Percentiles rank a stretch among this genome's conserved stretches.
Evolutionary conservation across 1,140 invertebrate genomes (phyloP).

Genomic region (Drosophila sp.): DNA sequence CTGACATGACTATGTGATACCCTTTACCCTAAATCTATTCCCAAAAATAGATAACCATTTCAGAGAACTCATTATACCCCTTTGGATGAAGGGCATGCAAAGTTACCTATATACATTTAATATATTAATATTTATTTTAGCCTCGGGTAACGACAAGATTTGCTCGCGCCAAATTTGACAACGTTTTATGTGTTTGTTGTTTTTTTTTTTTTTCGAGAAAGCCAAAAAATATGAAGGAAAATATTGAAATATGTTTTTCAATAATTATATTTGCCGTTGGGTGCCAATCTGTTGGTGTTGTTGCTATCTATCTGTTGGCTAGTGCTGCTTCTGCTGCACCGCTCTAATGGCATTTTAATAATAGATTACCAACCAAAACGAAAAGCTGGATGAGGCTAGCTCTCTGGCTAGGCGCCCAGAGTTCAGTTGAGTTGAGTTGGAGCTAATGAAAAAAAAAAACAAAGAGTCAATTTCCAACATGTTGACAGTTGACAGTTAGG

Average conservation of each 20-base stretch:
- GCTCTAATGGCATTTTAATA: slow-evolving; percentile 79
- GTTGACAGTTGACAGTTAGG: slow-evolving; percentile 76
- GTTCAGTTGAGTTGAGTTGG: neutral
- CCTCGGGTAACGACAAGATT: slow-evolving; percentile 56
- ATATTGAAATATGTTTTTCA: slow-evolving; percentile 62
- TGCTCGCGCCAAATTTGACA: slow-evolving; percentile 74
- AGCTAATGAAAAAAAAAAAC: slow-evolving; percentile 55
- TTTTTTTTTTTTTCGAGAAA: neutral
- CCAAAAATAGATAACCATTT: too few species aligned
- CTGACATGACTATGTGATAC: neutral
- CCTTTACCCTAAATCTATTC: neutral
- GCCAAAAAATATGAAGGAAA: slow-evolving; percentile 7
- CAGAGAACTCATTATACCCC: neutral
- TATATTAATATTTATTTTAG: slow-evolving; percentile 18
- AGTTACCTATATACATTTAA: neutral
- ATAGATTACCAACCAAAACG: slow-evolving; percentile 74
- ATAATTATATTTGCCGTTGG: slow-evolving; percentile 77
- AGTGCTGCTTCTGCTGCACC: slow-evolving; percentile 41
- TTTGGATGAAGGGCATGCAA: neutral
- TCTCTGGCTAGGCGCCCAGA: slow-evolving; percentile 36
- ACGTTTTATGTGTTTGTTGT: slow-evolving; percentile 40
- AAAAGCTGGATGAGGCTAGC: slow-evolving; percentile 34
- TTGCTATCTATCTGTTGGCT: neutral
- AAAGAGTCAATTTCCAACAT: slow-evolving; percentile 25
- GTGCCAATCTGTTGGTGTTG: slow-evolving; percentile 14